A percentile compares a stretch with the other conserved stretches of the same genome.
These are phyloP conservation scores for Cyphomyrmex costatus DNA, from an alignment of 1,140 invertebrate species.

Conservation along the genomic window DNA sequence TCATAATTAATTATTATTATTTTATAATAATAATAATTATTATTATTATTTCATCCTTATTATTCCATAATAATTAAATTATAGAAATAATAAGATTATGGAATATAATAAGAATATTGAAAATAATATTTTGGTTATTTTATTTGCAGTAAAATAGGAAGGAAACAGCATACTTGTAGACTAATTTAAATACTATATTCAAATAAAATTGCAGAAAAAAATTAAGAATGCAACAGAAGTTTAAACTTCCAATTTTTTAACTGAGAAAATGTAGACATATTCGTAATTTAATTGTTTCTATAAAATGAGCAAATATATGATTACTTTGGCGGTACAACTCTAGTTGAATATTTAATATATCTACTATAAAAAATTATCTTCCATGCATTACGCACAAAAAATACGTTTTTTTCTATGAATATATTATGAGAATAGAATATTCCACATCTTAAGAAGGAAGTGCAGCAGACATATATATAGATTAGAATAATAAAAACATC, in stretches of 20 bases:
- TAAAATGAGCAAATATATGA: slow-evolving; percentile 1
- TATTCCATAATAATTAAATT: too few relatives aligned
- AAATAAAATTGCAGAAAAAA: neutral
- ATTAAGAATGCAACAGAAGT: neutral
- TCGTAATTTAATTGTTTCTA: neutral
- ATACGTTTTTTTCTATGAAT: neutral
- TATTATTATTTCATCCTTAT: too few relatives aligned
- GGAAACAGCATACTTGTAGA: too few relatives aligned
- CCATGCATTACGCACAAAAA: neutral
- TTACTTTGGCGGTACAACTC: neutral
- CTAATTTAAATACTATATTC: too few relatives aligned
- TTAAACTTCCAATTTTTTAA: neutral
- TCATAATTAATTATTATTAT: neutral
- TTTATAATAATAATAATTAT: neutral
- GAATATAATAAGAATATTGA: too few relatives aligned
- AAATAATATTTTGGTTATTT: too few relatives aligned
- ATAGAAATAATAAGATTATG: too few relatives aligned
- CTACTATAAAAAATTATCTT: neutral
- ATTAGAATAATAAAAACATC: neutral
- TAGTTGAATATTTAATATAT: neutral
- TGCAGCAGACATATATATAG: neutral
- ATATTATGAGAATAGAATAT: slow-evolving; percentile 10
- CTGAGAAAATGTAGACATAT: neutral
- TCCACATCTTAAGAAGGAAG: neutral
- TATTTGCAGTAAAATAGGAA: too few relatives aligned